These are phyloP conservation scores for Tauraco erythrolophus DNA, from an alignment of 2,113 vertebrate species.

Conservation along the genomic window DNA sequence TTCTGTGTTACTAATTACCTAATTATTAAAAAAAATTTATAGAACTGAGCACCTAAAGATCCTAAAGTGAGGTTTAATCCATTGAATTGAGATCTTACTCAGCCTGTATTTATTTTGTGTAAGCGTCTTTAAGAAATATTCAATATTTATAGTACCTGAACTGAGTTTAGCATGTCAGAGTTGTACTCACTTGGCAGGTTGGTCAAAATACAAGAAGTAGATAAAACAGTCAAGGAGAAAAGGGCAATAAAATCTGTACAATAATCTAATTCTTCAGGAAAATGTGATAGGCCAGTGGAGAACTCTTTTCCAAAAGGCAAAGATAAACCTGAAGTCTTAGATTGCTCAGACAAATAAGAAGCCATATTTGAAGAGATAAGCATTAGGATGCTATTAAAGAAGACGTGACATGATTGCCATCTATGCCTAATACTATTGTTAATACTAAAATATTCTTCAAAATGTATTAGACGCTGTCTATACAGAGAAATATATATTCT, in stretches of 20 bases:
- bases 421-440: background rate
- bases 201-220: background rate
- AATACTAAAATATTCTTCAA: background rate
- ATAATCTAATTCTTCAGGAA: background rate
- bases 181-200: background rate
- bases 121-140: background rate
- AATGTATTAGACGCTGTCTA: background rate
- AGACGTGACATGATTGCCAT: background rate
- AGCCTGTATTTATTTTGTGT: background rate
- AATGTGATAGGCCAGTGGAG: background rate
- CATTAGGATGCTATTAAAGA: background rate
- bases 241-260: background rate
- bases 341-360: background rate
- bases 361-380: background rate
- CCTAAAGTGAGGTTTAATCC: background rate
- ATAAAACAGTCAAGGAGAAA: background rate
- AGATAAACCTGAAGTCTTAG: background rate
- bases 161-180: background rate
- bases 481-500: background rate
- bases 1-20: background rate
- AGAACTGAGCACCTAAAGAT: background rate
- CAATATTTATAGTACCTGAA: background rate
- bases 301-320: background rate
- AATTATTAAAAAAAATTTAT: background rate
- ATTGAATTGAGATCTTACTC: background rate